Evolutionary conservation across 1,140 invertebrate species (phyloP), one percentile per base, ranked within the genome.

Genomic region (Alviniconcha marisindica): DNA sequence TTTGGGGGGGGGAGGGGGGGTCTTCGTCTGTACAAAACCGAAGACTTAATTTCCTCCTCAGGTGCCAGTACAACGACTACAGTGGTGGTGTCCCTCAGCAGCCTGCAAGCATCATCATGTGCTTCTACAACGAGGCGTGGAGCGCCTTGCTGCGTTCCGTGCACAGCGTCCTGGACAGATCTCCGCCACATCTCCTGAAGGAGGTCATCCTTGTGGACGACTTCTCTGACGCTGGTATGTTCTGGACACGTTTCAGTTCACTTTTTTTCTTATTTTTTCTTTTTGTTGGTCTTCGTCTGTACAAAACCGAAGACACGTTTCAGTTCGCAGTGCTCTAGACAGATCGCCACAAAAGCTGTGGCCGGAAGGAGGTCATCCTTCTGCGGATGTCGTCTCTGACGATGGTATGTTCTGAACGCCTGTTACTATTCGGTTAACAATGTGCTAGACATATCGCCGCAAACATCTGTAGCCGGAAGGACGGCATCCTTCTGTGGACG

Each of bases 171-270:
- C 92, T 98, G n/a, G 69, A 71, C 93, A 94, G 96, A 84, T 96
- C 96, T 24, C 95, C 96, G 2, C 85, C 94, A 2, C 95, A 97
- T 88, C 94, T 99, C 7, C 96, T 99, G 84, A 95, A 96, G 87
- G 97, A 98, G 94, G 96, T 98, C 80, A 96, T 98, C 86, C 94
- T 98, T 95, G 98, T 60, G 90, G 98, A 99, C 91, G 98, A 99
- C 91, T 98, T 95, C 93, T 99, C 84, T 10, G 77, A 82, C 33
- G 51, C 54, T 38, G 98, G 1, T 97, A 99, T 92, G 98, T 98
- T 95, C 97, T 71, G n/a, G 1, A 33, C 36, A 33, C 2, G n/a
- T n/a, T n/a, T n/a, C n/a, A n/a, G n/a, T 10, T 69, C 36, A 31
- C 36, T 69, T 33, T n/a, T 71, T 38, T 33, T 28, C 51, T 54